Conservation (phyloP, 2,113 vertebrate species). For the Anser brachyrhynchus region DNA sequence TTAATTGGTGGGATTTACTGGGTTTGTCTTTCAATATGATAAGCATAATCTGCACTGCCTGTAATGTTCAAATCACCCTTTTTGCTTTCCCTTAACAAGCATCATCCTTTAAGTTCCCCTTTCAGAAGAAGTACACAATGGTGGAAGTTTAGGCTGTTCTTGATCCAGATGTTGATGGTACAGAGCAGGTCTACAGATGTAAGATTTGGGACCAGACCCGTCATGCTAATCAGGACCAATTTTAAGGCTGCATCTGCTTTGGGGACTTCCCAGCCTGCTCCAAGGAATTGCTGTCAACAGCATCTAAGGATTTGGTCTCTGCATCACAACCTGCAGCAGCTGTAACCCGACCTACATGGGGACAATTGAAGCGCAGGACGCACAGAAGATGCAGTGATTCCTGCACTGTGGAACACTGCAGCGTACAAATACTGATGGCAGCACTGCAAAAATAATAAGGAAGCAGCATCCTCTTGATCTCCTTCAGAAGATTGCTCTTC, state of each 20-base stretch:
- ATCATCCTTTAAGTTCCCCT: neutral
- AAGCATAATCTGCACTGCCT: neutral
- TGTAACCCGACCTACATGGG: fast-evolving
- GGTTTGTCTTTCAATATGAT: neutral
- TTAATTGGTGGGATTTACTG: neutral
- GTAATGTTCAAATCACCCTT: neutral
- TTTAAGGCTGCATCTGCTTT: neutral
- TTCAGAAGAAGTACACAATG: neutral
- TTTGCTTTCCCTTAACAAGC: neutral
- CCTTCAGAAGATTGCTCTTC: neutral
- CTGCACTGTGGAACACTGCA: neutral
- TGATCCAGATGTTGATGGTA: neutral
- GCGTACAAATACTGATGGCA: neutral
- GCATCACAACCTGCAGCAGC: neutral
- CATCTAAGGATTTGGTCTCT: neutral
- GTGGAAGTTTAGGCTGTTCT: neutral
- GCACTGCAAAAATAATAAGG: neutral
- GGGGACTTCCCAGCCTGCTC: neutral
- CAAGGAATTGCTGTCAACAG: neutral
- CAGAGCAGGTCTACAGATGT: neutral
- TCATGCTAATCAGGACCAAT: neutral
- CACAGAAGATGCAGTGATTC: neutral
- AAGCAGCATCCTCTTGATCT: neutral
- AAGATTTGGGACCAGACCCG: neutral
- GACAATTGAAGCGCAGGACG: neutral